Conservation (phyloP, 2,888 invertebrate genomes). For the Cephus spinipes region DNA sequence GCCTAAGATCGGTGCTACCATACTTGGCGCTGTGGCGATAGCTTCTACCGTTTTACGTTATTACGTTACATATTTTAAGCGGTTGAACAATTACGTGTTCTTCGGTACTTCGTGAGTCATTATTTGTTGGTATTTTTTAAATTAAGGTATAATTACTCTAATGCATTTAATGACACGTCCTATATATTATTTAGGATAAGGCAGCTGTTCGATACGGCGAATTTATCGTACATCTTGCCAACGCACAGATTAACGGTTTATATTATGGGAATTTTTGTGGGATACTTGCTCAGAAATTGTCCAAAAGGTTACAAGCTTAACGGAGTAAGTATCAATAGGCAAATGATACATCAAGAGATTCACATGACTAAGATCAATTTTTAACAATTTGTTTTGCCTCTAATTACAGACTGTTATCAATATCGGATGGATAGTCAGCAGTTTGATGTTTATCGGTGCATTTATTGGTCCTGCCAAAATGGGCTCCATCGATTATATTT, state of each 20-base stretch:
- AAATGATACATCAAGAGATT: background rate
- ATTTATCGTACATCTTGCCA: conserved; percentile 77
- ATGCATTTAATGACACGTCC: background rate
- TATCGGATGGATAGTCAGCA: conserved; percentile 71
- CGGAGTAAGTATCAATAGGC: conserved; percentile 58
- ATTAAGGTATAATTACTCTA: background rate
- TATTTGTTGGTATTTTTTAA: conserved; percentile 12
- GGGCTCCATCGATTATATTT: conserved; percentile 73
- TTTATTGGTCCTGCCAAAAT: conserved; percentile 75
- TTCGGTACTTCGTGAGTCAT: conserved; percentile 76
- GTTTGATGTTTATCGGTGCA: conserved; percentile 69
- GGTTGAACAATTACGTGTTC: conserved; percentile 75
- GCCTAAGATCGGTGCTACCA: conserved; percentile 69
- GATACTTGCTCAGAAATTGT: conserved; percentile 70
- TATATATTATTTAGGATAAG: conserved; percentile 67
- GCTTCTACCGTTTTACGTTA: conserved; percentile 74
- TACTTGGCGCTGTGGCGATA: conserved; percentile 67
- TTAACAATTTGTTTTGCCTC: background rate
- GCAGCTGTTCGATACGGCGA: conserved; percentile 76
- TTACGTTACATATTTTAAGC: conserved; percentile 72
- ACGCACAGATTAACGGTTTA: conserved; percentile 77
- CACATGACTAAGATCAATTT: background rate
- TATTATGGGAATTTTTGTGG: conserved; percentile 75
- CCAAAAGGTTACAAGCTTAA: conserved; percentile 65
- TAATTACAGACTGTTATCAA: conserved; percentile 66